Evolutionary conservation across 2,113 vertebrate species (phyloP).

Genomic region (Carettochelys insculpta): DNA sequence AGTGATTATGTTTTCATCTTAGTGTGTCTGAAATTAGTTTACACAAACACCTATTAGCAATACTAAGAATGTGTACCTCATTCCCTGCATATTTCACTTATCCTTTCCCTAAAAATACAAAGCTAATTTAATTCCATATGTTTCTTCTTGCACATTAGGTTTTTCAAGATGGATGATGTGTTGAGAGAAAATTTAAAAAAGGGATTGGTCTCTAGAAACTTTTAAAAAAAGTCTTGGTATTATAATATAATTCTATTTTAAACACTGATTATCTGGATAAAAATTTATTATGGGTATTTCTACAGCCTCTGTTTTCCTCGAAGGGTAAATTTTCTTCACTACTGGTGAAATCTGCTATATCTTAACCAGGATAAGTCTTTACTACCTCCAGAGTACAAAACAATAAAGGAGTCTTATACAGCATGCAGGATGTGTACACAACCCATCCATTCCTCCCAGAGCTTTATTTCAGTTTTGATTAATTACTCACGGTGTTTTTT

Average conservation of each 20-base stretch:
- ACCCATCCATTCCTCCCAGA: not conserved
- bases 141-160: not conserved
- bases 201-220: not conserved
- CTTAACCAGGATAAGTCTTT: not conserved
- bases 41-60: not conserved
- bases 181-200: slow-evolving; percentile 16
- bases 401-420: not conserved
- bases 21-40: not conserved
- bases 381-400: slow-evolving; percentile 1
- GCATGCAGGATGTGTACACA: not conserved
- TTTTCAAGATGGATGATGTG: not conserved
- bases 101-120: not conserved
- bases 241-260: not conserved
- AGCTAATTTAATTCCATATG: not conserved
- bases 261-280: not conserved
- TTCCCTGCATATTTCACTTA: not conserved
- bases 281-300: not conserved
- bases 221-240: not conserved
- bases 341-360: not conserved
- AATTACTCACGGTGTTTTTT: slow-evolving; percentile 27
- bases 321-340: not conserved
- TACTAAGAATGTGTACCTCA: not conserved
- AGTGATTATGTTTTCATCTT: not conserved
- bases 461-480: slow-evolving; percentile 37
- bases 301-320: not conserved